phyloP scores from a whole-genome alignment of 2,797 vertebrate genomes.

The Fistularia tabacaria region DNA sequence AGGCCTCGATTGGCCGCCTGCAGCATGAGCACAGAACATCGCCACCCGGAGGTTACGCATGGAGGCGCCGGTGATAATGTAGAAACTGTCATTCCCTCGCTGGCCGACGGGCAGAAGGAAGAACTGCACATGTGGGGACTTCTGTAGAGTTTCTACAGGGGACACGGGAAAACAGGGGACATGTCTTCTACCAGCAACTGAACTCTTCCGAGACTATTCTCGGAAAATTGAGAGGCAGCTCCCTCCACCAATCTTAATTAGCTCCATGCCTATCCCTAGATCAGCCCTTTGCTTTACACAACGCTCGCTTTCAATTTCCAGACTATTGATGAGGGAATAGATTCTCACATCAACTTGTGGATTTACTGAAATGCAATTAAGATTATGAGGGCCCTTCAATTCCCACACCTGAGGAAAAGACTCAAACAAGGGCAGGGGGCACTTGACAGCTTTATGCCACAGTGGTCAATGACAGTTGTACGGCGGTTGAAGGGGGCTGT shows the following conservation, averaged over 20 bases:
- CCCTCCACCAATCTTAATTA: conserved; percentile 11
- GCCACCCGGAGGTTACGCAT: too few species aligned
- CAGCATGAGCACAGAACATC: too few species aligned
- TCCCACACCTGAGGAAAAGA: conserved; percentile 37
- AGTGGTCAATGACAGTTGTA: conserved; percentile 30
- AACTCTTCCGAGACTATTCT: too few species aligned
- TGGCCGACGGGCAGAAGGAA: too few species aligned
- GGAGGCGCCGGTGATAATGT: too few species aligned
- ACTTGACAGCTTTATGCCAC: conserved; percentile 33
- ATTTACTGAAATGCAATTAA: conserved; percentile 45
- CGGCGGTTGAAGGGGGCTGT: conserved; percentile 20
- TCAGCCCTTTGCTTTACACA: conserved; percentile 1
- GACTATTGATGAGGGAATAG: conserved; percentile 14
- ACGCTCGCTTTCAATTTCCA: conserved; percentile 24
- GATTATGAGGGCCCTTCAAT: conserved; percentile 29
- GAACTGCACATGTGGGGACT: too few species aligned
- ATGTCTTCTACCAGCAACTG: too few species aligned
- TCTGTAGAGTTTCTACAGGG: too few species aligned
- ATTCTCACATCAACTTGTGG: conserved; percentile 16
- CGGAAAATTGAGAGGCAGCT: conserved; percentile 1
- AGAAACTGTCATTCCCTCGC: too few species aligned
- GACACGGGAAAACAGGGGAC: too few species aligned
- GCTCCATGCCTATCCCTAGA: conserved; percentile 5
- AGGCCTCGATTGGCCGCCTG: too few species aligned
- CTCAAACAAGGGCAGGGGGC: conserved; percentile 9